phyloP scores from a whole-genome alignment of 2,113 vertebrate genomes.

The Trematocara variabile region DNA sequence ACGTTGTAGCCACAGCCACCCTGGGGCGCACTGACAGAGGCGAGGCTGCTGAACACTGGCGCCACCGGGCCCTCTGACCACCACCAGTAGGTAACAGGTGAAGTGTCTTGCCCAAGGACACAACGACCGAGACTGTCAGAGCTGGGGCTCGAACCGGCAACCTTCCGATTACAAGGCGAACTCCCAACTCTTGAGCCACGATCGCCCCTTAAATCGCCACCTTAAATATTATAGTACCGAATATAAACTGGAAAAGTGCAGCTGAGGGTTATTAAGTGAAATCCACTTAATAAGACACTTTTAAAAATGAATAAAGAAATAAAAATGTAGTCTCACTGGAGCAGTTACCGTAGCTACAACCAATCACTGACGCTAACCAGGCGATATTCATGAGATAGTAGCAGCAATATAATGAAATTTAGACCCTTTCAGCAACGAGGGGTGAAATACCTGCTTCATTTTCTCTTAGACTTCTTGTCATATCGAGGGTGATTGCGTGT shows the following conservation, averaged over 20 bases:
- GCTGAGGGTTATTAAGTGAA: background rate
- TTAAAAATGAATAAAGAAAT: background rate
- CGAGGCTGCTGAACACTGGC: too few relatives aligned
- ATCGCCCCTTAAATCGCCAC: too few relatives aligned
- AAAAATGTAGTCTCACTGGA: background rate
- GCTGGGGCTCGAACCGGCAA: too few relatives aligned
- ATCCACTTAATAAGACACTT: background rate
- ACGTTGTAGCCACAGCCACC: too few relatives aligned
- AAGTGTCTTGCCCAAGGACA: too few relatives aligned
- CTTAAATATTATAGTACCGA: background rate
- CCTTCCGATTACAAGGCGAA: too few relatives aligned
- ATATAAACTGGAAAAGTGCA: background rate
- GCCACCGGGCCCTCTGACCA: too few relatives aligned
- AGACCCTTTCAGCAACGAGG: background rate
- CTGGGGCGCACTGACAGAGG: too few relatives aligned
- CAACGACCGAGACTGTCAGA: too few relatives aligned
- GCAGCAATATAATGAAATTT: background rate
- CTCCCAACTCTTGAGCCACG: too few relatives aligned
- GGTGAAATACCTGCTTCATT: background rate
- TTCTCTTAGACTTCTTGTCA: background rate
- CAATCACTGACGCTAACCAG: background rate
- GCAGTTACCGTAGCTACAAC: background rate
- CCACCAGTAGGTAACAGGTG: too few relatives aligned
- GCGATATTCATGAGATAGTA: background rate
- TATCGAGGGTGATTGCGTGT: background rate